phyloP scores from a whole-genome alignment of 2,113 vertebrate species.

The Vireo altiloquus region DNA sequence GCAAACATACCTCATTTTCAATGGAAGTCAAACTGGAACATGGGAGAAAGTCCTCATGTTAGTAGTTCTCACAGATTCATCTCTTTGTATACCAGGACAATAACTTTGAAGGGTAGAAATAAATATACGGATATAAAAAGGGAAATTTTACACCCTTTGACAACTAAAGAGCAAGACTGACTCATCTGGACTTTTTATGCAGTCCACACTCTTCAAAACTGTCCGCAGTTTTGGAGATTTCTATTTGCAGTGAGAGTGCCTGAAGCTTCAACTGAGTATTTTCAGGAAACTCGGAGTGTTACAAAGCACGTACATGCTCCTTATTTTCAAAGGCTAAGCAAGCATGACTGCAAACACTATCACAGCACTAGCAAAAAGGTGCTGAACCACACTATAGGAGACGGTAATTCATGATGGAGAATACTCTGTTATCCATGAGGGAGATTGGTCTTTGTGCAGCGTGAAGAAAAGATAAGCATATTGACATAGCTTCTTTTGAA shows the following conservation, averaged over 20 bases:
- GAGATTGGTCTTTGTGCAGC: not conserved
- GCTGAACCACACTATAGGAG: not conserved
- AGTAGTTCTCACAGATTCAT: not conserved
- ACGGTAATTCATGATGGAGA: not conserved
- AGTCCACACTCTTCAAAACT: not conserved
- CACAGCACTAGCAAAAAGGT: not conserved
- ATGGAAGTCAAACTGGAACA: not conserved
- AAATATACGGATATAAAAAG: not conserved
- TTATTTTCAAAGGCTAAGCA: not conserved
- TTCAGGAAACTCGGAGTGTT: not conserved
- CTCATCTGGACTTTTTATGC: not conserved
- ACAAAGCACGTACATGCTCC: not conserved
- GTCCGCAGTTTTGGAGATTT: not conserved
- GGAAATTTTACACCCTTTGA: not conserved
- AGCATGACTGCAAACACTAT: not conserved
- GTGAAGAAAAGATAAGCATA: not conserved
- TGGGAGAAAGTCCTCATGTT: not conserved
- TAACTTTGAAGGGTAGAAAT: not conserved
- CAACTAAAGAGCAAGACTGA: not conserved
- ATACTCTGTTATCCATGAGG: not conserved
- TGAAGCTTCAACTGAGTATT: not conserved
- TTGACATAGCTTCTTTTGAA: slow-evolving; percentile 23
- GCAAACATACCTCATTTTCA: not conserved
- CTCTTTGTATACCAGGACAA: not conserved
- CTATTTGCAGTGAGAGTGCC: not conserved